Percentiles rank a stretch among this genome's conserved stretches.
phyloP scores from a whole-genome alignment of 2,888 invertebrate genomes.

The Thyatira batis region DNA sequence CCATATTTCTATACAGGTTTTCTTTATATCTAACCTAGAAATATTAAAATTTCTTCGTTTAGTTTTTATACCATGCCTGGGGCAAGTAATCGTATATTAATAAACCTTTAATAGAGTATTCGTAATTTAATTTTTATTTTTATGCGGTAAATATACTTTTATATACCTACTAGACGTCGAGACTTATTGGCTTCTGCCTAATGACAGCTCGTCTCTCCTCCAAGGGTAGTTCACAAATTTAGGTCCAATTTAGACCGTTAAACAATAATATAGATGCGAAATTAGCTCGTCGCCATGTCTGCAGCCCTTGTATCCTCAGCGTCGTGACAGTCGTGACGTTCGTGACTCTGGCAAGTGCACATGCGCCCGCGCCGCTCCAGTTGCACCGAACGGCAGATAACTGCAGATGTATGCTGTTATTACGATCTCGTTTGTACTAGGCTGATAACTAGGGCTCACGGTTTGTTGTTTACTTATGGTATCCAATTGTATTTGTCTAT shows the following conservation, averaged over 20 bases:
- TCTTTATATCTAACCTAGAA: neutral
- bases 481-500: neutral
- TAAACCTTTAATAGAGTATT: neutral
- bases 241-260: too few species aligned
- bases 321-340: neutral
- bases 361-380: constrained; percentile 6
- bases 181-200: too few species aligned
- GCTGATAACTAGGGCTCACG: neutral
- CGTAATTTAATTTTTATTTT: too few species aligned
- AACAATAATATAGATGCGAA: too few species aligned
- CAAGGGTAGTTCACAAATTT: too few species aligned
- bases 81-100: neutral
- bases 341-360: neutral
- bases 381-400: constrained; percentile 8
- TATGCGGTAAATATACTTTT: too few species aligned
- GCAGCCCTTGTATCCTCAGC: neutral
- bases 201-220: too few species aligned
- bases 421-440: neutral
- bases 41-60: neutral
- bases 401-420: constrained; percentile 8
- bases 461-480: neutral
- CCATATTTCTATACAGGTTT: neutral
- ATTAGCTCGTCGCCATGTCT: neutral
- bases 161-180: too few species aligned
- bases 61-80: neutral